Percentiles rank a stretch among this genome's conserved stretches.
phyloP scores from a whole-genome alignment of 92 coral and sea anemone species.

The Plumapathes pennacea region DNA sequence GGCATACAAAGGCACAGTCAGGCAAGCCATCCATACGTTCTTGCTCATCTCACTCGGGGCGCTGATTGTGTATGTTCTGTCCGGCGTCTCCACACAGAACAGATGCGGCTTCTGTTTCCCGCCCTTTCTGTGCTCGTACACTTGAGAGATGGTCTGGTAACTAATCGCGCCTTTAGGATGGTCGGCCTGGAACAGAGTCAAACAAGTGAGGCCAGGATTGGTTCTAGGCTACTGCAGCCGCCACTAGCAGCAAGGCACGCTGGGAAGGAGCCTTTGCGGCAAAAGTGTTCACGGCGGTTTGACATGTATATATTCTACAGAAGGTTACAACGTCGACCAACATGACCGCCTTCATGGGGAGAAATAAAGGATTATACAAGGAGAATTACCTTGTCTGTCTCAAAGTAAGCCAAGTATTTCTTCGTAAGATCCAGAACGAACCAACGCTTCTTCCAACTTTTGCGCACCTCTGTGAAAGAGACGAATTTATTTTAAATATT shows the following conservation, averaged over 20 bases:
- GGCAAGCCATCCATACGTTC: slow-evolving; percentile 87
- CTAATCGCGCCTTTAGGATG: slow-evolving; percentile 96
- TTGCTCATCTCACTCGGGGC: slow-evolving; percentile 77
- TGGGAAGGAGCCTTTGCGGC: no score
- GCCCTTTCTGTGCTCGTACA: slow-evolving; percentile 65
- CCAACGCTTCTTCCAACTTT: slow-evolving; percentile 95
- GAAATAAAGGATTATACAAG: no score
- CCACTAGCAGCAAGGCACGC: no score
- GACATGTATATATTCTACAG: no score
- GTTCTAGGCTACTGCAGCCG: no score
- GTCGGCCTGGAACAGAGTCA: no score
- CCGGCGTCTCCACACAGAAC: slow-evolving; percentile 84
- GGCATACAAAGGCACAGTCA: slow-evolving; percentile 64
- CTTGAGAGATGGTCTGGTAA: slow-evolving; percentile 77
- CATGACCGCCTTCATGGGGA: no score
- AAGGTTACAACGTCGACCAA: no score
- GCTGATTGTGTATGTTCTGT: slow-evolving; percentile 76
- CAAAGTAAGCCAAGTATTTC: slow-evolving; percentile 92
- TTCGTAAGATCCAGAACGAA: slow-evolving; percentile 89
- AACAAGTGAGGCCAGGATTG: no score
- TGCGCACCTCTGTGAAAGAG: slow-evolving; percentile 70
- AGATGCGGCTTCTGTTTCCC: slow-evolving; percentile 52
- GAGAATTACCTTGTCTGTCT: slow-evolving; percentile 79
- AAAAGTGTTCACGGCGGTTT: no score
- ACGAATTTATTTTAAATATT: no score